Conservation (phyloP, 2,797 vertebrate species). For the Anomalospiza imberbis region DNA sequence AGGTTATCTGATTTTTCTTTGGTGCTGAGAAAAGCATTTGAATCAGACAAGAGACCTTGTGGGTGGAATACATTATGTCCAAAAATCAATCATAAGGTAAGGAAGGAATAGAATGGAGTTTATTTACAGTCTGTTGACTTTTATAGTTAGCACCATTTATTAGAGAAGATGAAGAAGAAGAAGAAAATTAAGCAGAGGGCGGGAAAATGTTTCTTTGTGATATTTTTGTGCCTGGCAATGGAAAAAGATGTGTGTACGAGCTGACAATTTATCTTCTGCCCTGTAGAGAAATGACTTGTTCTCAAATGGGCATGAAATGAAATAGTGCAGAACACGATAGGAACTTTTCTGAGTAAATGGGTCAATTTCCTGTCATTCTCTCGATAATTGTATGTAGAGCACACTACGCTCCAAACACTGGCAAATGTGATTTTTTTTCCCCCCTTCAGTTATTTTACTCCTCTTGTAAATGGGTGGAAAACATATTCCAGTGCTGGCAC, state of each 20-base stretch:
- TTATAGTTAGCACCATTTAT: constrained; percentile 50
- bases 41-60: constrained; percentile 49
- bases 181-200: constrained; percentile 36
- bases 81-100: constrained; percentile 58
- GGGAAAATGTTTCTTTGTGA: constrained; percentile 29
- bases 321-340: constrained; percentile 56
- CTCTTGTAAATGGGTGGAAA: constrained; percentile 62
- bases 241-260: constrained; percentile 45
- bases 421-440: constrained; percentile 19
- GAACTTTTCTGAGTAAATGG: constrained; percentile 61
- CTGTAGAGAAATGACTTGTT: constrained; percentile 64
- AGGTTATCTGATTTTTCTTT: constrained; percentile 48
- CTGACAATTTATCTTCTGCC: constrained; percentile 60
- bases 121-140: constrained; percentile 50
- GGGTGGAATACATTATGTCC: constrained; percentile 54
- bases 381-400: constrained; percentile 64
- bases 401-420: background rate
- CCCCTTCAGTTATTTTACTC: constrained; percentile 51
- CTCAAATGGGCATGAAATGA: constrained; percentile 71
- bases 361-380: constrained; percentile 71
- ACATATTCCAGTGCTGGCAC: constrained; percentile 57
- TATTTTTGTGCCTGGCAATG: constrained; percentile 55
- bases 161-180: constrained; percentile 36
- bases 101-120: constrained; percentile 41
- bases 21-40: background rate